These are phyloP conservation scores for Saccopteryx leptura DNA, from an alignment of 2,113 vertebrate species.

Conservation along the genomic window DNA sequence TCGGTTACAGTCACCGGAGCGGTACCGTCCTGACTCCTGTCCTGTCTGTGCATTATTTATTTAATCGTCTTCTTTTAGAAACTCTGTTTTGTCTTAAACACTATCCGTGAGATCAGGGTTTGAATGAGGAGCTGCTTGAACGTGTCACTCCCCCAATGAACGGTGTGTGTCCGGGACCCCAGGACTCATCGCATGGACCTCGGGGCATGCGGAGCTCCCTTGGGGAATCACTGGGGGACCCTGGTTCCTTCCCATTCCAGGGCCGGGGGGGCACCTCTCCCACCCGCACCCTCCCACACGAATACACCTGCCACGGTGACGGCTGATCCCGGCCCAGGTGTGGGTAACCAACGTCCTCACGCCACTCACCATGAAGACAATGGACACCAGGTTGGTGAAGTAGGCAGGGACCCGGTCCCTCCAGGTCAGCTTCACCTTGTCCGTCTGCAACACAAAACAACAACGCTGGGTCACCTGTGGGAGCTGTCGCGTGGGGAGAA, in stretches of 20 bases:
- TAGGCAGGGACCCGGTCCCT: slow-evolving; percentile 96
- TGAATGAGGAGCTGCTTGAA: fast-evolving
- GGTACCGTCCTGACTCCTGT: fast-evolving
- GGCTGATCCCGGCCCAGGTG: fast-evolving
- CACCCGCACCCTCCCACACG: fast-evolving
- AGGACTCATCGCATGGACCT: fast-evolving
- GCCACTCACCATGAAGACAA: slow-evolving; percentile 95
- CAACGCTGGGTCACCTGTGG: background rate
- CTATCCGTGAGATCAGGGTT: background rate
- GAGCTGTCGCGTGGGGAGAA: background rate
- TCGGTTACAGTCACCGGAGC: fast-evolving
- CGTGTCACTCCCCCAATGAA: background rate
- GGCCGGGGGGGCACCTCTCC: background rate
- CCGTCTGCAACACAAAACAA: slow-evolving; percentile 85
- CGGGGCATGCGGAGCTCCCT: fast-evolving
- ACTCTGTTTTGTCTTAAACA: background rate
- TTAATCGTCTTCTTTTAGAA: background rate
- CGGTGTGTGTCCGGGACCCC: background rate
- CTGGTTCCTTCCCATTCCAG: background rate
- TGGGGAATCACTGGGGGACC: background rate
- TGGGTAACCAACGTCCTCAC: fast-evolving
- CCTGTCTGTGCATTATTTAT: background rate
- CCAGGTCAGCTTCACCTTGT: slow-evolving; percentile 97
- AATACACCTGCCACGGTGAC: fast-evolving
- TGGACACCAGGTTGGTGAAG: slow-evolving; percentile 92